Base-by-base conservation (phyloP, 2,113 vertebrate genomes). In the Aix galericulata region DNA sequence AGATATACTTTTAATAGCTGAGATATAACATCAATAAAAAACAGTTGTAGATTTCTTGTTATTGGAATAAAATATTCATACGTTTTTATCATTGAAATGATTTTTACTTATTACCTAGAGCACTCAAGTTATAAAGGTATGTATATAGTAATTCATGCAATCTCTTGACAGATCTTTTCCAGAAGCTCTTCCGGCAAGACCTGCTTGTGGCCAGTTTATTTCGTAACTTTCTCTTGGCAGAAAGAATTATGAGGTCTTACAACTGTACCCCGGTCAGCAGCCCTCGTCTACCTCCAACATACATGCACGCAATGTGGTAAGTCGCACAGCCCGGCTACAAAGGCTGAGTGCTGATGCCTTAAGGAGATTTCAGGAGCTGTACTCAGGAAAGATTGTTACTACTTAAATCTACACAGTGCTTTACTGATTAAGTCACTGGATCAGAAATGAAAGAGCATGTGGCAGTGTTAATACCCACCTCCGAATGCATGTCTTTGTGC, bases 251-350 rank as follows among this genome's bases (percentile, higher is more conserved):
- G 99, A 98, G 99, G 86, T 99, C 99, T 0, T 99, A 99, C 97
- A 99, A 99, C 98, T 99, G 99, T 64, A 99, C 99, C 6, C 99
- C 99, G 0, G 99, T 99, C 78, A 99, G 99, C 98, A 99, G 99
- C 96, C 99, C 99, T 4, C 98, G 99, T 1, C 98, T 99, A 36
- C 99, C 99, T 32, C 99, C 99, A 1, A 99, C 99, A 0, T 99
- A 99, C 98, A 99, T 99, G 99, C 99, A 99, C 4, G 99, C 99
- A 22, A 99, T 99, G 99, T 99, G 99, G 99, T 99, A 97, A 99
- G 99, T 97, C 42, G 6, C 36, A 29, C 17, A 1, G 29, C 12
- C 44, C 25, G 21, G 2, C 26, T 9, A 8, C 46, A 3, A 2
- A 13, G 46, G 11, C n/a, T 63, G 55, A 7, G 3, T 4, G 27